These are phyloP conservation scores for Mystacornis crossleyi DNA, from an alignment of 2,113 vertebrate species.

Conservation along the genomic window DNA sequence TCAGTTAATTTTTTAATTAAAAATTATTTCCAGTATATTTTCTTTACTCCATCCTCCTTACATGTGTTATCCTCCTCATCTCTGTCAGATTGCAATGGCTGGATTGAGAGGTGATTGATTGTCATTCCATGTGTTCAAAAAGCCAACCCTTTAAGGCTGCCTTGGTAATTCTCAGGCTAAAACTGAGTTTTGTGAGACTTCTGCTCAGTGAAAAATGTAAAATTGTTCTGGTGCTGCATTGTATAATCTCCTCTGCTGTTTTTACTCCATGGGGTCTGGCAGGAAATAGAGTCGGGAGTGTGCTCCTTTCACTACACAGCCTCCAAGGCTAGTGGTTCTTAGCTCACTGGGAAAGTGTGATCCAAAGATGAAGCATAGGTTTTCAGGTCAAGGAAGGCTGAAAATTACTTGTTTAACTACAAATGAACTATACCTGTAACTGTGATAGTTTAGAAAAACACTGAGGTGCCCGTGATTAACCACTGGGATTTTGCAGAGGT, in stretches of 20 bases:
- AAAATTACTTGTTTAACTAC: background rate
- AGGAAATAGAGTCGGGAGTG: background rate
- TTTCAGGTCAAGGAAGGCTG: background rate
- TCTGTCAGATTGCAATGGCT: constrained; percentile 45
- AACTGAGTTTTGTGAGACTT: background rate
- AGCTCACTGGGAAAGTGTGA: background rate
- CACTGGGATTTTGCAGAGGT: background rate
- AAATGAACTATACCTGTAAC: background rate
- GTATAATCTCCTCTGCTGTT: background rate
- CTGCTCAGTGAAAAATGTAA: background rate
- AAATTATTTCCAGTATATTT: background rate
- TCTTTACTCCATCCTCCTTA: background rate
- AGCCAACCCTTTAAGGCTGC: background rate
- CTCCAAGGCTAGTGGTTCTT: background rate
- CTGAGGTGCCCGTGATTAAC: background rate
- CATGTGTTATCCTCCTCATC: background rate
- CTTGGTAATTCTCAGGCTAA: background rate
- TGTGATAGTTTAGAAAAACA: background rate
- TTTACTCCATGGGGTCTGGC: rapidly evolving
- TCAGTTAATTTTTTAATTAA: constrained; percentile 3
- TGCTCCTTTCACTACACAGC: background rate
- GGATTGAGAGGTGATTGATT: constrained; percentile 42
- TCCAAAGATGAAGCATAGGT: background rate
- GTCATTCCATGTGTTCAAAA: constrained; percentile 31
- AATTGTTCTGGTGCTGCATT: background rate